Base-by-base conservation (phyloP, 2,797 vertebrate species). In the Cottoperca gobio region DNA sequence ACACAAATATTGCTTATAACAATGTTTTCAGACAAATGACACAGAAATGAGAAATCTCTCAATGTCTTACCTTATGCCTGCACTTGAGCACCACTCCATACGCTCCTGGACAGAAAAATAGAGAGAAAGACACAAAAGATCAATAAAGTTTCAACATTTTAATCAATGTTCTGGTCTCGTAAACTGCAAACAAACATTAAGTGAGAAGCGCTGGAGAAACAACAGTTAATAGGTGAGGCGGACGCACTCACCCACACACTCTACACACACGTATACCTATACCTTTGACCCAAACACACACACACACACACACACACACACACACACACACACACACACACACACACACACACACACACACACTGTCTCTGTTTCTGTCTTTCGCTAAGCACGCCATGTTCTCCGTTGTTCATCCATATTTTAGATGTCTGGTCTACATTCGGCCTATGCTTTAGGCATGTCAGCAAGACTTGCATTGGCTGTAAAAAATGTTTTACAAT, bases 41-140 rank as follows among this genome's bases (percentile, higher is more conserved):
- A 8, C 13, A 53, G 35, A 76, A 54, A 73, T n/a, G 33, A 82
- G 19, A 74, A 79, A 74, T 3, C 14, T 26, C n/a, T 31, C 24
- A 52, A 8, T 39, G 23, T 59, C 92, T 94, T 94, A 95, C 95
- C 95, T 95, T 95, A 70, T 95, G 95, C 57, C 95, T 94, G 94
- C 95, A 95, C 90, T 95, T 95, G 39, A 95, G 94, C 87, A 95
- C 95, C 89, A 95, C 95, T 81, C 95, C 95, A 92, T 95, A 95
- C 42, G 95, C 95, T 84, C 95, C 95, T 95, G 76, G 23, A 82
- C 16, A 67, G 39, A 54, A 28, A 82, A 55, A 83, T 1, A 60
- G 9, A 80, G 26, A 79, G 23, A 70, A 64, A 71, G 39, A 78
- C 16, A 78, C 35, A 73, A 64, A 68, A 50, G 62, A 62, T 81